phyloP scores from a whole-genome alignment of 2,797 vertebrate species.

The Antennarius maculatus region DNA sequence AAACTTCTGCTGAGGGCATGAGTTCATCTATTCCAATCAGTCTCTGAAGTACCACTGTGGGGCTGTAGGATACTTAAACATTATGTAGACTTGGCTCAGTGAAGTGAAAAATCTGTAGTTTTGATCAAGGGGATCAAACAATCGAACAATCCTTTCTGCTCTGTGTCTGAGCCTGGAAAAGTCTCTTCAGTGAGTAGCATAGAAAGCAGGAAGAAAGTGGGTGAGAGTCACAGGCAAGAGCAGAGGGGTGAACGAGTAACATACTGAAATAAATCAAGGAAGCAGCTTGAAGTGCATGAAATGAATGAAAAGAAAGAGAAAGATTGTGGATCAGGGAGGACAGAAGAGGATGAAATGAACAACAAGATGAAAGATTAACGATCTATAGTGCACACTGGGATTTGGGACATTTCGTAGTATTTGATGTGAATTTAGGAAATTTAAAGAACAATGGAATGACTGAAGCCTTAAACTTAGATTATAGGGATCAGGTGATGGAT shows the following conservation, averaged over 20 bases:
- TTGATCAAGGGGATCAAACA: constrained; percentile 62
- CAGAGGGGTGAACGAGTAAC: constrained; percentile 28
- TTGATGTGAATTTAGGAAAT: constrained; percentile 13
- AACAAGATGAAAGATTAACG: constrained; percentile 12
- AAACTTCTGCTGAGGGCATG: constrained; percentile 21
- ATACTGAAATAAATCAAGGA: constrained; percentile 51
- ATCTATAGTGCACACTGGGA: constrained; percentile 5
- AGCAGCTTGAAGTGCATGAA: constrained; percentile 35
- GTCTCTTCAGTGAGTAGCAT: constrained; percentile 48
- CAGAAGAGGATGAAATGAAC: constrained; percentile 6
- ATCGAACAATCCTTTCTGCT: constrained; percentile 44
- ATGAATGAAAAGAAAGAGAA: constrained; percentile 11
- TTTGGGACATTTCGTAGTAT: constrained; percentile 3
- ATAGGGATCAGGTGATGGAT: constrained; percentile 35
- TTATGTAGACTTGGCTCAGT: constrained; percentile 63
- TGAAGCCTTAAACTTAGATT: constrained; percentile 47
- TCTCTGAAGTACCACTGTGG: constrained; percentile 35
- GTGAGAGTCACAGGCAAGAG: constrained; percentile 28
- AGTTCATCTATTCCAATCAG: constrained; percentile 46
- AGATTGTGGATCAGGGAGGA: constrained; percentile 6
- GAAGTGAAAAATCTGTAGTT: constrained; percentile 76
- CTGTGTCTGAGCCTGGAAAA: constrained; percentile 58
- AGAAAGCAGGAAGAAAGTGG: constrained; percentile 43
- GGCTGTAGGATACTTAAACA: constrained; percentile 51
- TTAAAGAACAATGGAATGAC: constrained; percentile 26